Evolutionary conservation across 1,140 invertebrate genomes (phyloP), one percentile per base, ranked within the genome.

Genomic region (Cardiocondyla obscurior): DNA sequence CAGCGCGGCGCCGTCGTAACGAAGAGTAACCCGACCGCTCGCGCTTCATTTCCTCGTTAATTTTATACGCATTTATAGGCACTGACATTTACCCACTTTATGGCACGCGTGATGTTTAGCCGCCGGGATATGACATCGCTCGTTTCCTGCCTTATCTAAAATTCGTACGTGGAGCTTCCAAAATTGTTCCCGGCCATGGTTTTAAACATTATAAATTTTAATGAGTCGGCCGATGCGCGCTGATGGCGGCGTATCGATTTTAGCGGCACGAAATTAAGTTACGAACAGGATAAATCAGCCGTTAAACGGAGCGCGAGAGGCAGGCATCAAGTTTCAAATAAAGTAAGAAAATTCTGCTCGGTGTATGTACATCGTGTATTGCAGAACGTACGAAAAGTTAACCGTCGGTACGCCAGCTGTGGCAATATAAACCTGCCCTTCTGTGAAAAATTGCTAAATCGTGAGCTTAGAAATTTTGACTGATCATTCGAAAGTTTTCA

Each of bases 1-100:
- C 44, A 60, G 55, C 49, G 19, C 44, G 74, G 28, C 55, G 51
- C 36, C 57, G 49, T 36, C 55, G 55, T 57, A 82, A 58, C 81
- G 69, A 30, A 70, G 33, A 65, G 49, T 67, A 53, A 53, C 57
- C 28, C 39, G 70, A 28, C 30, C 53, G n/a, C 64, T 70, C 70
- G 42, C 30, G 39, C 33, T 81, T 79, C 84, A 55, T 77, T 86
- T 84, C 46, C 74, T 77, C 55, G 69, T 86, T 82, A 86, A 89
- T 89, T 79, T 85, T 73, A 85, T 58, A 25, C 53, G 36, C 69
- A 51, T 79, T 72, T 33, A 65, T 44, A 30, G 36, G 19, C 22
- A 58, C 8, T 53, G 57, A 33, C 30, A 12, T 81, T 81, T 73
- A 58, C 39, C 19, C 51, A 36, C 67, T 58, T 79, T 22, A 79